Evolutionary conservation across 2,888 invertebrate genomes (phyloP).

Genomic region (Volucella bombylans): DNA sequence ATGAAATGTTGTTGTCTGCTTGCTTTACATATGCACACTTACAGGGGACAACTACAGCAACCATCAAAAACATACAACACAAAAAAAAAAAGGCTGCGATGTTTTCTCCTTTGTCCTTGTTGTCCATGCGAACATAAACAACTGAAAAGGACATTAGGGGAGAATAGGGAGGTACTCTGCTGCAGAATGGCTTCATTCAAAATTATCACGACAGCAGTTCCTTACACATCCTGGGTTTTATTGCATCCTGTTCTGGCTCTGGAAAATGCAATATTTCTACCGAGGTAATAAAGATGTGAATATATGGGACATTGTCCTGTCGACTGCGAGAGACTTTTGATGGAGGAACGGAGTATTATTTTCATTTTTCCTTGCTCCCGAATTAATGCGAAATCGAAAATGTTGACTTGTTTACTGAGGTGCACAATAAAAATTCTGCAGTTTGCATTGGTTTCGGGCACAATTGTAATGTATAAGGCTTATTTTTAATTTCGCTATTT

Average conservation of each 20-base stretch:
- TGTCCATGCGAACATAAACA: constrained; percentile 45
- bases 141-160: constrained; percentile 39
- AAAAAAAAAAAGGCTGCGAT: constrained; percentile 3
- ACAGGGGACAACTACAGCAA: not conserved
- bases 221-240: constrained; percentile 68
- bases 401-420: constrained; percentile 48
- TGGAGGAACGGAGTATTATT: constrained; percentile 38
- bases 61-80: not conserved
- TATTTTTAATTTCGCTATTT: not conserved
- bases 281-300: constrained; percentile 63
- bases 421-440: not conserved
- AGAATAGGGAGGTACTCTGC: constrained; percentile 16
- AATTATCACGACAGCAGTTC: constrained; percentile 68
- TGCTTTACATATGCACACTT: constrained; percentile 29
- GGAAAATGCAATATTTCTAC: constrained; percentile 62
- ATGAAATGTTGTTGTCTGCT: constrained; percentile 17
- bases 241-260: constrained; percentile 62
- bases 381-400: constrained; percentile 6
- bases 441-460: constrained; percentile 1
- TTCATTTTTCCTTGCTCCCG: constrained; percentile 11
- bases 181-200: constrained; percentile 65
- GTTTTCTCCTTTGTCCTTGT: constrained; percentile 17
- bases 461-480: constrained; percentile 5
- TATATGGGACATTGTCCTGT: constrained; percentile 57
- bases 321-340: constrained; percentile 54